Base-by-base conservation (phyloP, 2,113 vertebrate genomes). In the Equus przewalskii region DNA sequence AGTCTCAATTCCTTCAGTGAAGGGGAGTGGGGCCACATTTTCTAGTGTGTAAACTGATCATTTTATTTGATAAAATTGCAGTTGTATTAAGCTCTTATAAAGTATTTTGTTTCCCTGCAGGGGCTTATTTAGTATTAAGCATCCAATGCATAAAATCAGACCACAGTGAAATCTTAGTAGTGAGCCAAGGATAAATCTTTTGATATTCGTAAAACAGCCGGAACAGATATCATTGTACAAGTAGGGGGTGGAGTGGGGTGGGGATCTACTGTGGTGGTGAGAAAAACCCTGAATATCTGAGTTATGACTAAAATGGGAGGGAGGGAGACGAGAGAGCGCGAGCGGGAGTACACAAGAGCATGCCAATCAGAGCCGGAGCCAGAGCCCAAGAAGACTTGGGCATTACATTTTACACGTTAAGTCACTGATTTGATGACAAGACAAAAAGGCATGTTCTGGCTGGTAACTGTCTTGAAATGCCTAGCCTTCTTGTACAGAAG, bases 291-390 rank as follows among this genome's bases (percentile, higher is more conserved):
- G 33, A 78, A 44, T 80, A 46, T 64, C n/a, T 73, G 75, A 88
- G 8, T 69, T 93, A n/a, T 62, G 49, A 83, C 70, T 89, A 69
- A 96, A 93, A 73, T 84, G 67, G 14, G 28, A 90, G n/a, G 30
- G 24, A 10, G 6, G 26, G 11, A 18, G 1, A 7, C 7, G 24
- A 2, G 6, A 13, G 3, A 7, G 69, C 33, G 11, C 7, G 7
- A 26, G 7, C 18, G 19, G 33, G 56, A 51, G 28, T 19, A 4
- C 4, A 36, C 3, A 64, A 79, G 60, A 79, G 36, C 2, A 22
- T 8, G 12, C 73, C 64, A 69, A 72, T 44, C 49, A 58, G 82
- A 12, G 26, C 41, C 26, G 21, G 41, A 73, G 44, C 80, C 41
- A 33, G 22, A 75, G n/a, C 21, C 79, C 65, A 51, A 62, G 51